phyloP scores from a whole-genome alignment of 1,140 invertebrate genomes.

The Ips nitidus region DNA sequence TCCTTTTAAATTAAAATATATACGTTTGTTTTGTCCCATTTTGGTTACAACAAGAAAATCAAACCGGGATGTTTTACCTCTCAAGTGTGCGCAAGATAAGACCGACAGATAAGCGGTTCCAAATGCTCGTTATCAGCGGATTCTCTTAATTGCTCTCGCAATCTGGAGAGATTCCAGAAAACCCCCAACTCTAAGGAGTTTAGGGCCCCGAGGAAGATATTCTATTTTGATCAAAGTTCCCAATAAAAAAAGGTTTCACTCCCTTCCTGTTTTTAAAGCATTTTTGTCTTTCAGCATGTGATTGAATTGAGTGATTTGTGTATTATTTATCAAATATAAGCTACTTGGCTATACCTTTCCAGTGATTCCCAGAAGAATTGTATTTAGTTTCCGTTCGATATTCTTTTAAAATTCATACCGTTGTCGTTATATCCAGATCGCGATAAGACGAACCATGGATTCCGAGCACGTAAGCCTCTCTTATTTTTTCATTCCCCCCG shows the following conservation, averaged over 20 bases:
- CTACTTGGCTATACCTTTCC: no score
- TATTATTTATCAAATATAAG: not conserved
- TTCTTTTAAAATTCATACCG: slow-evolving; percentile 43
- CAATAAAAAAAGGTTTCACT: not conserved
- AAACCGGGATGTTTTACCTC: no score
- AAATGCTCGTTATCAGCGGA: slow-evolving; percentile 25
- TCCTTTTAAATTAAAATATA: no score
- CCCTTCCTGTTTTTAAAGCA: not conserved
- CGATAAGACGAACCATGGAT: slow-evolving; percentile 26
- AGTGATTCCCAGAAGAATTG: no score
- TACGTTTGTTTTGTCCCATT: no score
- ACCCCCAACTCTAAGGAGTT: slow-evolving; percentile 11
- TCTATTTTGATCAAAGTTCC: not conserved
- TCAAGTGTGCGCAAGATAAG: no score
- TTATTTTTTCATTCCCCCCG: slow-evolving; percentile 49
- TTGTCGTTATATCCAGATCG: slow-evolving; percentile 40
- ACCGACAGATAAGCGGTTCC: not conserved
- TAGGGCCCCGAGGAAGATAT: not conserved
- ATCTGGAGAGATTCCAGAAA: slow-evolving; percentile 28
- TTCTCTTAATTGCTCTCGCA: slow-evolving; percentile 28
- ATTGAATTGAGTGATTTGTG: not conserved
- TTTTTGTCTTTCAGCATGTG: not conserved
- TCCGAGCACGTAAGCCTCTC: slow-evolving; percentile 46
- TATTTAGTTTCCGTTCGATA: no score
- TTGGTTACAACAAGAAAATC: no score